Base-by-base conservation (phyloP, 2,888 invertebrate genomes). In the Cantharis rustica region DNA sequence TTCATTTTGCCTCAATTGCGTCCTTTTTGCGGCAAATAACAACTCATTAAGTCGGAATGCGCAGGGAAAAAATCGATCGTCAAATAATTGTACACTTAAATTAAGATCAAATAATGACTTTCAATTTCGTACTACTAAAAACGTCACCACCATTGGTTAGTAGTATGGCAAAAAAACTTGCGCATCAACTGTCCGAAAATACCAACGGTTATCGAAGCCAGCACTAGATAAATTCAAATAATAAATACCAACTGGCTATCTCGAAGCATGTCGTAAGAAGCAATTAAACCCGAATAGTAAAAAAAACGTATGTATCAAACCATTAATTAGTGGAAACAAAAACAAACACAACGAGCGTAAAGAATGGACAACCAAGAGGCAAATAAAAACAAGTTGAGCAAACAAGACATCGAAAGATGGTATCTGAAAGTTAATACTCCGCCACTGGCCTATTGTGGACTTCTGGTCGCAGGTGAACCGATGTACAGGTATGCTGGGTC, bases 361-460 rank as follows among this genome's bases (percentile, higher is more conserved):
- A 78, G 76, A 76, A 73, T 78, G 78, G 71, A 73, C 75, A 69
- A 73, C 75, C 75, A 76, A 75, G 72, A 76, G 72, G 73, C 72
- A 79, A 79, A 79, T 73, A 77, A 77, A 77, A 79, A 77, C 75
- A 74, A 76, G 76, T 72, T 71, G 72, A 79, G 71, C 76, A 79
- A 79, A 79, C 79, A 76, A 79, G 79, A 75, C 74, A 77, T 79
- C 79, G 68, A 63, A 77, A 79, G 79, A 79, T 79, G 77, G 68
- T 76, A 79, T 79, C 79, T 76, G 76, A 72, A 73, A 77, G 73
- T 73, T 79, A 79, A 79, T 79, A 77, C 79, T 77, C 79, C 79
- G 79, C 79, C 79, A 79, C 79, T 77, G 79, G 77, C 75, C 63
- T 69, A 78, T 76, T 71, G 75, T 76, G 74, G 72, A 74, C 75